Base-by-base conservation (phyloP, 1,140 invertebrate genomes). In the Drosophila mauritiana region DNA sequence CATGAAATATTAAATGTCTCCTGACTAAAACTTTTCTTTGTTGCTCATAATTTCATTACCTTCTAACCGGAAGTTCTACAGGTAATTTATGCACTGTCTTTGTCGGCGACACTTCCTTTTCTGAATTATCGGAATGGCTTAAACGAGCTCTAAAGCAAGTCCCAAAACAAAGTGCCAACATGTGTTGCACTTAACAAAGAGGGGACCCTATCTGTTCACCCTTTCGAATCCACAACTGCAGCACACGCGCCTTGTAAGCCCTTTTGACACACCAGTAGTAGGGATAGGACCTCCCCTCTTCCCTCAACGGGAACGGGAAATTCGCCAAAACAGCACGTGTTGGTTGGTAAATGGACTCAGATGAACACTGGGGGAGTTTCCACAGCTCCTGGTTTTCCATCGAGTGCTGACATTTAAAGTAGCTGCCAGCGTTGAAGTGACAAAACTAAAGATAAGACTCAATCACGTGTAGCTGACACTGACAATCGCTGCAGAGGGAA, bases 391-490 rank as follows among this genome's bases (percentile, higher is more conserved):
- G 48, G 49, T 13, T 11, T 36, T 10, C 70, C 45, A 68, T 63
- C 48, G 57, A 69, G 83, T 68, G 83, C 48, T 89, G 83, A 89
- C 83, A 88, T 89, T 88, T 88, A 88, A 88, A 88, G 83, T 88
- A 88, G 83, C 83, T 88, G 84, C 84, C 83, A 88, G 80, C 79
- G 61, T 73, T 80, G 83, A 89, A 88, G 83, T 88, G 83, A 88
- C 83, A 88, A 88, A 88, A 89, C 83, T 88, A 88, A 89, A 88
- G 83, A 88, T 88, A 88, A 89, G 83, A 88, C 83, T 88, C 83
- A 89, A 88, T 88, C 83, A 89, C 83, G 83, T 88, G 83, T 89
- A 70, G 78, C 81, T 86, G 84, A 73, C 75, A 79, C 82, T 88
- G 83, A 82, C 79, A 86, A 88, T 75, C 68, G 74, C 58, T 45